Base-by-base conservation (phyloP, 2,888 invertebrate genomes). In the Netelia virgata region DNA sequence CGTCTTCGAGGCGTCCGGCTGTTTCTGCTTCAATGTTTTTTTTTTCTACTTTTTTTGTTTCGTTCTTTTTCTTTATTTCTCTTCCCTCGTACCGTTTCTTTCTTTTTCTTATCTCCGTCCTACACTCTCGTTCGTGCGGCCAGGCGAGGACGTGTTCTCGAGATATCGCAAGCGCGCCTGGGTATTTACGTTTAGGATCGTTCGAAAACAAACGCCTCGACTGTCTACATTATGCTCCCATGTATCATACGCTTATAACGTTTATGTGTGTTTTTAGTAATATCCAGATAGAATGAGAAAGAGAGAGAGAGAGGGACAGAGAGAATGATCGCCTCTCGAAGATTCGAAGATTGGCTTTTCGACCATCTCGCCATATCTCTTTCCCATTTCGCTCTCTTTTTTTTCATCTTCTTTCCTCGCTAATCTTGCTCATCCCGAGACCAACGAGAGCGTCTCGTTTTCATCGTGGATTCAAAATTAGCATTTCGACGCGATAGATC, bases 131-230 rank as follows among this genome's bases (percentile, higher is more conserved):
- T 74, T 50, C 80, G 47, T 28, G 66, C 16, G 8, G 64, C 73
- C 23, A 64, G 70, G 63, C 16, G 43, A 53, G 61, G 68, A 59
- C 23, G 59, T 36, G 11, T 10, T 83, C 78, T 73, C 41, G 77
- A 81, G 80, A 78, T 74, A 76, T 59, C 69, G 53, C 53, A 57
- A 64, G 55, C 53, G 23, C 55, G 50, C 57, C 57, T 57, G 64
- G 50, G 50, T 86, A 78, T 82, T 84, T 86, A 84, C 75, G 66
- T 70, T 84, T 61, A 75, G 64, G 66, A 63, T 74, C 77, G 73
- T 82, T 20, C 20, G 72, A 86, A 83, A 83, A 75, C 83, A 86
- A 83, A 81, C 81, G 53, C 36, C 6, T 66, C 63, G 76, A 55
- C 64, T 66, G 59, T 57, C 70, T 50, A 57, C 36, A 76, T 36